Evolutionary conservation across 2,797 vertebrate species (phyloP), one percentile per base, ranked within the genome.

Genomic region (Syngnathus acus): DNA sequence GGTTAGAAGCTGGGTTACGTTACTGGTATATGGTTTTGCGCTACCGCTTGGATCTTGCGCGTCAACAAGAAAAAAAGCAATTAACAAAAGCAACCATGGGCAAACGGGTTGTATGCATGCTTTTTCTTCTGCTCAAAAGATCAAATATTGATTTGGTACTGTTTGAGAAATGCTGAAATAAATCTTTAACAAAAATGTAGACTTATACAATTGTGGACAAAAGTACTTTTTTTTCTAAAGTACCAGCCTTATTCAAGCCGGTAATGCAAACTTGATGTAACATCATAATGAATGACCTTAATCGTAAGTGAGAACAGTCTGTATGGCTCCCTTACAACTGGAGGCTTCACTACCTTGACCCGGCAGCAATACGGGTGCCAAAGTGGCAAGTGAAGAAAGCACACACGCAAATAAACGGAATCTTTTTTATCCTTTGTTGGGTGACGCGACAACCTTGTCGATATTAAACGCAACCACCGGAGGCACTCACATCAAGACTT

Each of bases 401-500:
- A 63, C 43, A 37, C 45, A 47, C 26, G 5, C 40, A 47, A n/a
- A 62, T 0, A 45, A 47, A 61, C 59, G 14, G 39, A 40, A 47
- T 6, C 13, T 26, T 16, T 43, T 61, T 3, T n/a, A 32, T 10
- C 14, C 3, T 42, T 64, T 11, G 6, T n/a, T 39, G 11, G 19
- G n/a, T 64, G 47, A 21, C 37, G 6, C 16, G 47, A n/a, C 47
- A 50, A 50, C 26, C 45, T 45, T 19, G 40, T 32, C 38, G 62
- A 37, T 63, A 45, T 48, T 10, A 4, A 64, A 38, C 9, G 32
- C 47, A 10, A 38, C 11, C 26, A 48, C 62, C 17, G 47, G 47
- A 50, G 62, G 47, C 63, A 40, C 21, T 37, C 16, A 7, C 16
- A 37, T 40, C 38, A 65, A 23, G 17, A 39, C 71, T 71, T 73